These are phyloP conservation scores for Hozukius guyotensis DNA, from an alignment of 2,797 vertebrate species.

Conservation along the genomic window DNA sequence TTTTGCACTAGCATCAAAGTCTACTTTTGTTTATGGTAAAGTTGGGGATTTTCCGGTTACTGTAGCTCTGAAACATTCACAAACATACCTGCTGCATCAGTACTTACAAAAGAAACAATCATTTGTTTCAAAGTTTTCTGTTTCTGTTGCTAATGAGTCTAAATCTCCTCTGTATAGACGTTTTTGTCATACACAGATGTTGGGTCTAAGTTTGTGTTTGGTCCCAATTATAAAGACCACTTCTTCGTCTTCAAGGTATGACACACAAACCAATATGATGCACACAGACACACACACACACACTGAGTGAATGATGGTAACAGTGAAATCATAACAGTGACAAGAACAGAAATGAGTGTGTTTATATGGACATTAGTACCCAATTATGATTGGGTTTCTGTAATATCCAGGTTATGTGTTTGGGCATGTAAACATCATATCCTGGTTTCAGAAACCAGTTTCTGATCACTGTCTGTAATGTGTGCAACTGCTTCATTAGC, in stretches of 20 bases:
- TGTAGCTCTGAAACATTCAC: background rate
- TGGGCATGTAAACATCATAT: background rate
- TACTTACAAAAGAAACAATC: background rate
- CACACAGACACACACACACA: background rate
- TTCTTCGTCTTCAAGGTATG: slow-evolving; percentile 89
- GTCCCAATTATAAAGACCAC: slow-evolving; percentile 85
- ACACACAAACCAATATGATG: background rate
- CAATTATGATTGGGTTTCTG: background rate
- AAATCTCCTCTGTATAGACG: slow-evolving; percentile 68
- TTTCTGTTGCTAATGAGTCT: slow-evolving; percentile 6
- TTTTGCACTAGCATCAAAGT: background rate
- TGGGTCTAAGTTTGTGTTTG: slow-evolving; percentile 89
- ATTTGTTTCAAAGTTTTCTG: background rate
- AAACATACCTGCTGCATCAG: background rate
- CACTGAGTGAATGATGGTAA: background rate
- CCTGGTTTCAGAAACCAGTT: background rate
- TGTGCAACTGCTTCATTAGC: background rate
- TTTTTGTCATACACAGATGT: slow-evolving; percentile 84
- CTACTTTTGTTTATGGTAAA: background rate
- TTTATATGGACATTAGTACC: background rate
- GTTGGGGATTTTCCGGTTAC: background rate
- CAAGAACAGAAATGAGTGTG: background rate
- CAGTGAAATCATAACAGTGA: background rate
- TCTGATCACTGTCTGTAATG: background rate
- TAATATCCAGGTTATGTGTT: background rate